Percentiles rank a stretch among this genome's conserved stretches.
Evolutionary conservation across 2,797 vertebrate genomes (phyloP).

Genomic region (Gambusia yucatana): DNA sequence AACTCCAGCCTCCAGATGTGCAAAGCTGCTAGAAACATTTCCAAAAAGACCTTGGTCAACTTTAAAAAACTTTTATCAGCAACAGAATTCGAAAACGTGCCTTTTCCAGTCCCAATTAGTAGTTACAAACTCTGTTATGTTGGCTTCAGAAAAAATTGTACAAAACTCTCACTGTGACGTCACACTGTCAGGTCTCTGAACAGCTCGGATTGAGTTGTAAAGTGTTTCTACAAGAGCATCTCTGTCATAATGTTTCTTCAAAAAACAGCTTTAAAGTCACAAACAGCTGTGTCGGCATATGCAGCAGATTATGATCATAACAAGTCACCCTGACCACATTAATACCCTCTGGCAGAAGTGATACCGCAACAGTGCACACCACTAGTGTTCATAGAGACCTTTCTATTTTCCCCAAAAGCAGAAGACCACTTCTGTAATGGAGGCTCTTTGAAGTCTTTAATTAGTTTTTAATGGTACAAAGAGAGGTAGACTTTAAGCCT

Average conservation of each 20-base stretch:
- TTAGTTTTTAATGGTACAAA: conserved; percentile 73
- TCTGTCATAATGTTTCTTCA: conserved; percentile 15
- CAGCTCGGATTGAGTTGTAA: conserved; percentile 22
- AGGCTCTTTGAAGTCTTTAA: conserved; percentile 76
- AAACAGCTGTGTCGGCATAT: conserved; percentile 22
- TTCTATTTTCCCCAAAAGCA: conserved; percentile 63
- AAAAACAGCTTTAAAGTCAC: conserved; percentile 45
- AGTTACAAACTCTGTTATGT: background rate
- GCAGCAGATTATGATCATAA: conserved; percentile 36
- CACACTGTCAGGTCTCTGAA: background rate
- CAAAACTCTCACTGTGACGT: background rate
- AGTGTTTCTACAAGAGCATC: conserved; percentile 22
- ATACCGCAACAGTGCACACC: conserved; percentile 65
- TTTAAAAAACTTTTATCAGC: background rate
- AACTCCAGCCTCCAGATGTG: background rate
- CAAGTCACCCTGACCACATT: conserved; percentile 64
- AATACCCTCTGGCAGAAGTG: conserved; percentile 55
- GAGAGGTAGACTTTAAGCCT: conserved; percentile 72
- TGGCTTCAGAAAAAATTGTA: background rate
- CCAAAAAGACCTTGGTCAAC: background rate
- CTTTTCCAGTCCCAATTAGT: background rate
- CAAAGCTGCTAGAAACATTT: background rate
- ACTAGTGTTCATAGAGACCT: conserved; percentile 70
- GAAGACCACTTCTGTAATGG: conserved; percentile 66
- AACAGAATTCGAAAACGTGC: background rate